Conservation (phyloP, 2,113 vertebrate genomes). For the Mirounga angustirostris region DNA sequence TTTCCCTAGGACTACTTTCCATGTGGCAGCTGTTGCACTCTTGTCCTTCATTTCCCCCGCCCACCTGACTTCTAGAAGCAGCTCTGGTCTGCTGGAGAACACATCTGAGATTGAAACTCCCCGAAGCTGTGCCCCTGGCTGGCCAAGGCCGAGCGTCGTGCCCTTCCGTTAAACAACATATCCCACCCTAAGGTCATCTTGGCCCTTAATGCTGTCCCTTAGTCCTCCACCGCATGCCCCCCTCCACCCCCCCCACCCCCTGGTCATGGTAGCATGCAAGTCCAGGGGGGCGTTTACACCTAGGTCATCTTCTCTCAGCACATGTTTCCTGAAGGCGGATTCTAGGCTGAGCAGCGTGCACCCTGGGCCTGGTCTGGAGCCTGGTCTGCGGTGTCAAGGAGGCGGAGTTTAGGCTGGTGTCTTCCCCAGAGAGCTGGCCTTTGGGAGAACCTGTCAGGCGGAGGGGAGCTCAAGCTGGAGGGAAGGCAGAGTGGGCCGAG, state of each 20-base stretch:
- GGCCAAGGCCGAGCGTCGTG: not conserved
- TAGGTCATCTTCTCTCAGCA: not conserved
- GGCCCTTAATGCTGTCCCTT: not conserved
- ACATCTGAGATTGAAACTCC: not conserved
- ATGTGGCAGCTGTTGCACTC: not conserved
- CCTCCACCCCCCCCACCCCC: too few relatives aligned
- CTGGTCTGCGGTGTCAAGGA: not conserved
- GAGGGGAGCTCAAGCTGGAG: not conserved
- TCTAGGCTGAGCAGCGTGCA: not conserved
- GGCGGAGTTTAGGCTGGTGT: not conserved
- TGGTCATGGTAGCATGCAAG: not conserved
- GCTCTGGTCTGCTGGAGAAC: not conserved
- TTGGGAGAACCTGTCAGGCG: not conserved
- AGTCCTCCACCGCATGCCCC: fast-evolving
- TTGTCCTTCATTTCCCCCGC: too few relatives aligned
- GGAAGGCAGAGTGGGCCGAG: not conserved
- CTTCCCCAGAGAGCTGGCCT: not conserved
- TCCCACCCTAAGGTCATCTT: not conserved
- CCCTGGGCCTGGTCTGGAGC: not conserved
- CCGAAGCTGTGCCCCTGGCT: not conserved
- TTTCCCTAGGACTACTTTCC: not conserved
- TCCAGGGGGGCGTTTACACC: not conserved
- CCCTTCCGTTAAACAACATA: not conserved
- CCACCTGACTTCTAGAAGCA: not conserved
- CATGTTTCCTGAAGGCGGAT: not conserved